Evolutionary conservation across 2,888 invertebrate species (phyloP).

Genomic region (Epinotia bilunana): DNA sequence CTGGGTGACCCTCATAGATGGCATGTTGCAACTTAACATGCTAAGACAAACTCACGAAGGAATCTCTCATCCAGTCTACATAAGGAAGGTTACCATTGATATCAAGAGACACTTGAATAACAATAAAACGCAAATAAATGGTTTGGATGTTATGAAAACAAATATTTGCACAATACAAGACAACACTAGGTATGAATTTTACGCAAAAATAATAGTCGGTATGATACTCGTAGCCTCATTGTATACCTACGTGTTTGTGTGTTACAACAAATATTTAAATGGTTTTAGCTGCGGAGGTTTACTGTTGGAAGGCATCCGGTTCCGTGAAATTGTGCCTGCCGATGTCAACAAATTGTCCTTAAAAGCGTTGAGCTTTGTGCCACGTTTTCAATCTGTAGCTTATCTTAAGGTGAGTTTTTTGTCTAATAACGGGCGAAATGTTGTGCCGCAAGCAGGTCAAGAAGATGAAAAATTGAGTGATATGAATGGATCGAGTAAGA

Average conservation of each 20-base stretch:
- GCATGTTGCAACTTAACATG: conserved; percentile 90
- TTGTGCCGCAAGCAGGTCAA: background rate
- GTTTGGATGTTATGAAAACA: conserved; percentile 23
- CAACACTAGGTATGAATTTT: conserved; percentile 33
- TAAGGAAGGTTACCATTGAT: conserved; percentile 59
- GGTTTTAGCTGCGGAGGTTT: conserved; percentile 52
- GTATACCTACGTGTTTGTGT: background rate
- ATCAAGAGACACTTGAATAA: conserved; percentile 50
- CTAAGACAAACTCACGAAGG: conserved; percentile 85
- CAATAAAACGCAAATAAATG: conserved; percentile 10
- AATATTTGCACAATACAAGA: conserved; percentile 29
- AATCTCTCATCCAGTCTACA: conserved; percentile 85
- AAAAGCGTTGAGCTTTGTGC: conserved; percentile 48
- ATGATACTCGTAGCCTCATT: background rate
- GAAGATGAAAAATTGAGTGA: no score
- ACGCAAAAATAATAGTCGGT: no score
- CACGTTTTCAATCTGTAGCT: conserved; percentile 46
- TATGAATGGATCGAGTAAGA: no score
- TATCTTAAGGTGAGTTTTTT: conserved; percentile 48
- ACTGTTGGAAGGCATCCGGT: conserved; percentile 46
- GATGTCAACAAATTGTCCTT: conserved; percentile 38
- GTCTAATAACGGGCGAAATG: background rate
- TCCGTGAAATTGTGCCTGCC: conserved; percentile 43
- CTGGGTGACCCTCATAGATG: conserved; percentile 93
- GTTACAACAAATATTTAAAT: background rate